Conservation (phyloP, 2,797 vertebrate genomes). For the Etheostoma nigrum region DNA sequence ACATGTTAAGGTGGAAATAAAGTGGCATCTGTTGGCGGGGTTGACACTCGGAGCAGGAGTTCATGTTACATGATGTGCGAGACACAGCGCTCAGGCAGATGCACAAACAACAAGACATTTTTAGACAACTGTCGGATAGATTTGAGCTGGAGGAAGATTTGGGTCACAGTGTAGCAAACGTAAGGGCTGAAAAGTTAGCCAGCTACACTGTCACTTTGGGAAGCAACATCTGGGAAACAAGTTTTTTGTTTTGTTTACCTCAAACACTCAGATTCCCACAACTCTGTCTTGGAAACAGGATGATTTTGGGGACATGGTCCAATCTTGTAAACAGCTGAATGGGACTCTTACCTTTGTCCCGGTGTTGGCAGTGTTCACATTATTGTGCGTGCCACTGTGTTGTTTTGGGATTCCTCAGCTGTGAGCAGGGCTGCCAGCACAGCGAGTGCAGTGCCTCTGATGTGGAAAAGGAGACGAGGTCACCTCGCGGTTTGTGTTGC, state of each 20-base stretch:
- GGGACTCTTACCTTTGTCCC: conserved; percentile 31
- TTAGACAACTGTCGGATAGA: background rate
- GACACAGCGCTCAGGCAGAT: conserved; percentile 7
- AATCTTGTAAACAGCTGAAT: conserved; percentile 28
- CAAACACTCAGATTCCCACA: conserved; percentile 25
- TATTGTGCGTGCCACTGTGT: conserved; percentile 40
- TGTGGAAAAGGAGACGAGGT: conserved; percentile 45
- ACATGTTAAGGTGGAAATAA: background rate
- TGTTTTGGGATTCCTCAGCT: conserved; percentile 58
- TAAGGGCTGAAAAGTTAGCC: conserved; percentile 13
- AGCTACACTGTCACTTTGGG: background rate
- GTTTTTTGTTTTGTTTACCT: conserved; percentile 16
- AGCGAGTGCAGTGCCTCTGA: conserved; percentile 1
- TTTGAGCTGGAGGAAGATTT: background rate
- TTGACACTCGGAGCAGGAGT: background rate
- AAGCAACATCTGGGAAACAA: conserved; percentile 34
- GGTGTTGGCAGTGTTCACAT: conserved; percentile 31
- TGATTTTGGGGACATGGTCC: conserved; percentile 29
- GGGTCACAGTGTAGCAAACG: background rate
- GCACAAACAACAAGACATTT: conserved; percentile 10
- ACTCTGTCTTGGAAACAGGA: conserved; percentile 33
- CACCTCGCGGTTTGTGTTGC: conserved; percentile 51
- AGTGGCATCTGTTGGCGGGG: background rate
- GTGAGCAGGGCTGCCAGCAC: conserved; percentile 24
- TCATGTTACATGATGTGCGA: background rate